Base-by-base conservation (phyloP, 2,888 invertebrate species). In the Metopia argyrocephala region DNA sequence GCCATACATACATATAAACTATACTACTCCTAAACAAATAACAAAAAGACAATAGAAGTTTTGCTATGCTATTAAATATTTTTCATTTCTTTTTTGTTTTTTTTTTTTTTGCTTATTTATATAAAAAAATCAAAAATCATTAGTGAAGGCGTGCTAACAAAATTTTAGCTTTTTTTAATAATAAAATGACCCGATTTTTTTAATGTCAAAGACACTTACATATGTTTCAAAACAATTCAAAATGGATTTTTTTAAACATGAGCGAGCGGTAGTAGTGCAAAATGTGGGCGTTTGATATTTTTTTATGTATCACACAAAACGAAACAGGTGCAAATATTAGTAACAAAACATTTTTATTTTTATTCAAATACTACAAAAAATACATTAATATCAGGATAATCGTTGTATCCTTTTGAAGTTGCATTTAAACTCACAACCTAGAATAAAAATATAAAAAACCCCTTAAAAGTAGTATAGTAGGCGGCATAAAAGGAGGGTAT, bases 391-490 rank as follows among this genome's bases (percentile, higher is more conserved):
- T 45, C 20, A 50, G 27, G 21, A 71, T 62, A 62, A 71, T 71
- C 45, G 45, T 31, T n/a, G n/a, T n/a, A n/a, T n/a, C n/a, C 54
- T 71, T 71, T 71, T 70, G 61, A 52, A 50, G 70, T 61, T 52
- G 57, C n/a, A n/a, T n/a, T n/a, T n/a, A n/a, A n/a, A n/a, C n/a
- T n/a, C n/a, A n/a, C n/a, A n/a, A n/a, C n/a, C n/a, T n/a, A n/a
- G n/a, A n/a, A 62, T 5, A n/a, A 62, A 62, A n/a, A n/a, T 21
- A 50, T 28, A 48, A 48, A 48, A 65, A 65, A 50, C 65, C 6
- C 23, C 52, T 65, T 31, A 31, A 64, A 15, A 64, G 20, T 50
- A 20, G 48, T 50, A 64, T 28, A 28, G 64, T 12, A 28, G 9
- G 25, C 6, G 25, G n/a, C n/a, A 20, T 28, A 15, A 48, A 25